These are phyloP conservation scores for Poecilobothrus nobilitatus DNA, from an alignment of 2,888 invertebrate genomes.

Conservation along the genomic window DNA sequence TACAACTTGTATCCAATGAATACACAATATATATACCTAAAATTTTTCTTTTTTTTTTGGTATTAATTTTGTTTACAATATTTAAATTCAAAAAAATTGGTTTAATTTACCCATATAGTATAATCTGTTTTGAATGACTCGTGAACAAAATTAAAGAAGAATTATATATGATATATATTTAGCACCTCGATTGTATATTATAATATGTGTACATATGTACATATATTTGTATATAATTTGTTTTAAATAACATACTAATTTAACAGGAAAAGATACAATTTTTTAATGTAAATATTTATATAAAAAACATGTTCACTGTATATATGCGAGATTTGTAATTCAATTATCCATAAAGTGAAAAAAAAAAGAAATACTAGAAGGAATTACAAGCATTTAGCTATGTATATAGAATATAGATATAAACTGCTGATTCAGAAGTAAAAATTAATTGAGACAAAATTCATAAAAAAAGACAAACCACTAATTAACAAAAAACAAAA, in stretches of 20 bases:
- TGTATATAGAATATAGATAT: too few relatives aligned
- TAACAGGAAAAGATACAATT: conserved; percentile 16
- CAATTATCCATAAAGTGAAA: neutral
- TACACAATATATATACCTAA: too few relatives aligned
- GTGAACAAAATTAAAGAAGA: neutral
- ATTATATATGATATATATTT: neutral
- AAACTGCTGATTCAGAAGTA: neutral
- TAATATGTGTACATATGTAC: too few relatives aligned
- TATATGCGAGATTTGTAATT: neutral
- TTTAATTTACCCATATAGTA: neutral
- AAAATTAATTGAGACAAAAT: neutral
- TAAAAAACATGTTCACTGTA: conserved; percentile 7
- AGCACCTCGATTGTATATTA: neutral
- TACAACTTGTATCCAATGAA: too few relatives aligned
- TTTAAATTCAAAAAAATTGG: neutral
- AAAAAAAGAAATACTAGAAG: too few relatives aligned
- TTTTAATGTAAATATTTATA: conserved; percentile 21
- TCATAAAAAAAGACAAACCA: too few relatives aligned
- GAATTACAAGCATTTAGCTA: too few relatives aligned
- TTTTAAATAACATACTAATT: conserved; percentile 9
- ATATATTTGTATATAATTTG: neutral
- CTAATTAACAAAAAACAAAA: too few relatives aligned
- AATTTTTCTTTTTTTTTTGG: too few relatives aligned
- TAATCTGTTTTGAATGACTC: neutral
- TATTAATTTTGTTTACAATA: neutral